Conservation (phyloP, 64 coral and sea anemone genomes). For the Trachythela sp. region DNA sequence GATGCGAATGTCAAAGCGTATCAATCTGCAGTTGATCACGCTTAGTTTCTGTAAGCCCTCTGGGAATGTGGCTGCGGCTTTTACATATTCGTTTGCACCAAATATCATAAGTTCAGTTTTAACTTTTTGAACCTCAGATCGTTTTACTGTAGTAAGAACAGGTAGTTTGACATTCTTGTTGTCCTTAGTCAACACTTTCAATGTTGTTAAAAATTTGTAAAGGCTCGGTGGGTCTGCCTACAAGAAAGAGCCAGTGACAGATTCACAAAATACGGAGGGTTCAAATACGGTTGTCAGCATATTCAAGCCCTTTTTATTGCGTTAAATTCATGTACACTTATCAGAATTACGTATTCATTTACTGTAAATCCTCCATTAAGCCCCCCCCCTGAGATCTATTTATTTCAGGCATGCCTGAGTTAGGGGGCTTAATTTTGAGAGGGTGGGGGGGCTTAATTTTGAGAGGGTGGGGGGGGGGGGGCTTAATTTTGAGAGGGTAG, state of each 20-base stretch:
- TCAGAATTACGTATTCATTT: too few relatives aligned
- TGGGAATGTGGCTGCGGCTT: background rate
- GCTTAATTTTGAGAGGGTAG: too few relatives aligned
- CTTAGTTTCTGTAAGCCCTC: background rate
- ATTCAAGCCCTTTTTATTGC: too few relatives aligned
- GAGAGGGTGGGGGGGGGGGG: too few relatives aligned
- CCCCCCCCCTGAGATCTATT: too few relatives aligned
- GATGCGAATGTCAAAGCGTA: background rate
- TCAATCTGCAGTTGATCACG: background rate
- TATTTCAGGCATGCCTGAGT: too few relatives aligned
- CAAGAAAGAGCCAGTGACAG: background rate
- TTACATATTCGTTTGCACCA: background rate
- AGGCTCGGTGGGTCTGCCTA: background rate
- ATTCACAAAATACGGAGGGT: too few relatives aligned
- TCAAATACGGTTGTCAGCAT: too few relatives aligned
- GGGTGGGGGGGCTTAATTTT: too few relatives aligned
- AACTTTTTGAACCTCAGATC: background rate
- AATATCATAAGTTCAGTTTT: background rate
- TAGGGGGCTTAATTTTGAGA: background rate
- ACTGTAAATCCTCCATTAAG: too few relatives aligned
- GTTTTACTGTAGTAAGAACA: background rate
- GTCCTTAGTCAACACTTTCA: background rate
- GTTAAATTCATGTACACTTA: too few relatives aligned
- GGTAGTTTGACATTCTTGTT: background rate
- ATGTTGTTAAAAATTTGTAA: background rate